phyloP scores from a whole-genome alignment of 2,888 invertebrate species.

The Brachylomia viminalis region DNA sequence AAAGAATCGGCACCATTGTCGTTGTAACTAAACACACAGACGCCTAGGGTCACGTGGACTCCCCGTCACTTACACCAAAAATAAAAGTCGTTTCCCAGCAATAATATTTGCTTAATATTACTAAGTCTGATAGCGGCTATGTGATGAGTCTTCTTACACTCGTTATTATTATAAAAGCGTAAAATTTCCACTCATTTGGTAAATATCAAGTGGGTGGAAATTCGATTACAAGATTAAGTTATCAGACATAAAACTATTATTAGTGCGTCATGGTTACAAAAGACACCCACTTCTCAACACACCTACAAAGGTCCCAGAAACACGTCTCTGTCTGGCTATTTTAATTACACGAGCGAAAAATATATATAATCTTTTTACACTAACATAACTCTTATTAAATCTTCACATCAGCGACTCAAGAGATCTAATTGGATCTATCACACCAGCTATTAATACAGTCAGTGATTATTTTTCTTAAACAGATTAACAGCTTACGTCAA shows the following conservation, averaged over 20 bases:
- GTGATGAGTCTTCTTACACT: background rate
- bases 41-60: background rate
- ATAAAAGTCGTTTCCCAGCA: background rate
- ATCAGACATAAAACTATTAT: background rate
- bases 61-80: background rate
- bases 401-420: background rate
- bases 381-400: background rate
- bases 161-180: background rate
- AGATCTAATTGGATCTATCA: slow-evolving; percentile 6
- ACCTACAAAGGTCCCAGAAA: background rate
- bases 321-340: background rate
- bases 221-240: background rate
- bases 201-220: background rate
- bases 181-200: background rate
- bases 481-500: background rate
- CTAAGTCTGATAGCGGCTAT: background rate
- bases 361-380: background rate
- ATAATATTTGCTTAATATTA: background rate
- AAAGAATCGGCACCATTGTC: too few species aligned
- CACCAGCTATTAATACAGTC: slow-evolving; percentile 14
- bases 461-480: background rate
- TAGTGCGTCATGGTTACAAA: background rate
- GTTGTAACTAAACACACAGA: background rate
- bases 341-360: background rate
- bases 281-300: background rate